Conservation (phyloP, 2,888 invertebrate species). For the Arctia plantaginis region DNA sequence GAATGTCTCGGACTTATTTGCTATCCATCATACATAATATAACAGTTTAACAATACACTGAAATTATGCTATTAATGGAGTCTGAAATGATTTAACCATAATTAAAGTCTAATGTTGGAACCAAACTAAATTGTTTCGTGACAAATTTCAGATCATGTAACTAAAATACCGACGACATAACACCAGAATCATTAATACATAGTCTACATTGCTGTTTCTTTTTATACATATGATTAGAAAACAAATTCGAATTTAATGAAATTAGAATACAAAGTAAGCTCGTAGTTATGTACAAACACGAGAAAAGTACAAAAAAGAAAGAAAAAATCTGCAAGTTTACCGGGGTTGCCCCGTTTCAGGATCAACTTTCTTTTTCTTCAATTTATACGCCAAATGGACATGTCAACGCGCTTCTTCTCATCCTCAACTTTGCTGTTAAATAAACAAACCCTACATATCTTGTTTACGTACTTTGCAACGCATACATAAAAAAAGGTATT, state of each 20-base stretch:
- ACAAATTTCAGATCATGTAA: slow-evolving; percentile 1
- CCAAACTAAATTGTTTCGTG: slow-evolving; percentile 3
- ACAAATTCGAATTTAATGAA: background rate
- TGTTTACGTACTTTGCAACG: slow-evolving; percentile 69
- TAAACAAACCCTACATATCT: slow-evolving; percentile 65
- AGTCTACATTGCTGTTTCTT: background rate
- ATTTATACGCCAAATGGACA: slow-evolving; percentile 78
- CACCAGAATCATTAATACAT: background rate
- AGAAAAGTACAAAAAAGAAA: background rate
- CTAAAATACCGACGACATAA: background rate
- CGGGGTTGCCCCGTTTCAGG: slow-evolving; percentile 74
- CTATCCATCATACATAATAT: slow-evolving; percentile 27
- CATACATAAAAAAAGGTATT: slow-evolving; percentile 55
- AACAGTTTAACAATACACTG: slow-evolving; percentile 33
- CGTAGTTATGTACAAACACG: slow-evolving; percentile 36
- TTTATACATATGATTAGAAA: background rate
- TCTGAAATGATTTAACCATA: background rate
- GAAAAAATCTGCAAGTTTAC: slow-evolving; percentile 75
- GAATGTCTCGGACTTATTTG: slow-evolving; percentile 26
- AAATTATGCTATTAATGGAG: slow-evolving; percentile 19
- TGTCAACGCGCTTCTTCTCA: slow-evolving; percentile 72
- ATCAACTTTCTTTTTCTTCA: slow-evolving; percentile 79
- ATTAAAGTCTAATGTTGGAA: slow-evolving; percentile 5
- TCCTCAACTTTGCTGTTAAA: slow-evolving; percentile 62
- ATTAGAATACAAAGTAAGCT: slow-evolving; percentile 24